A percentile compares a stretch with the other conserved stretches of the same genome.
Evolutionary conservation across 2,888 invertebrate genomes (phyloP).

Genomic region (Erebia ligea): DNA sequence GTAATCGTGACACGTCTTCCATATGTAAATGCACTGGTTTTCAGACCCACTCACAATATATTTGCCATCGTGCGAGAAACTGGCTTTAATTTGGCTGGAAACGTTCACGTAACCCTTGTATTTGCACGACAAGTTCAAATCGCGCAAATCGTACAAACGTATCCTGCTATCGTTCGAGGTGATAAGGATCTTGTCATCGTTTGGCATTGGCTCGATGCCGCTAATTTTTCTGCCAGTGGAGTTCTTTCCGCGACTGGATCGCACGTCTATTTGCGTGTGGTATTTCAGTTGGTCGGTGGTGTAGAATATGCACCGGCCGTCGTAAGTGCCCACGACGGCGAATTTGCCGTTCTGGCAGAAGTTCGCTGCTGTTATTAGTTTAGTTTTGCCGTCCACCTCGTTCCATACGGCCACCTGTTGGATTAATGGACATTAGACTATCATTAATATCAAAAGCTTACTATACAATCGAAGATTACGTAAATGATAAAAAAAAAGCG

Average conservation of each 20-base stretch:
- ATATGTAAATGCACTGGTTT: constrained; percentile 98
- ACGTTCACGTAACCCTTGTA: constrained; percentile 96
- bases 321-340: constrained; percentile 99
- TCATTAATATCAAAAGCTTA: too few relatives aligned
- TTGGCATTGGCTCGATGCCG: constrained; percentile 98
- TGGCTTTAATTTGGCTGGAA: constrained; percentile 98
- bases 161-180: constrained; percentile 99
- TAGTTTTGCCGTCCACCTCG: constrained; percentile 96
- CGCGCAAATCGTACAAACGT: constrained; percentile 96
- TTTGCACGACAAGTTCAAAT: constrained; percentile 97
- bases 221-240: constrained; percentile 97
- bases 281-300: constrained; percentile 99
- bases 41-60: constrained; percentile 99
- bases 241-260: constrained; percentile 97
- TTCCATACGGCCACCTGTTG: constrained; percentile 96
- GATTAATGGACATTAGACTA: too few relatives aligned
- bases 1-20: constrained; percentile 98
- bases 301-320: constrained; percentile 99
- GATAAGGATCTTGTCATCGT: constrained; percentile 97
- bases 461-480: too few relatives aligned
- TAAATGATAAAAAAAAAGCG: too few relatives aligned
- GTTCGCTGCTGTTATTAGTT: constrained; percentile 97
- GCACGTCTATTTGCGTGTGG: constrained; percentile 98
- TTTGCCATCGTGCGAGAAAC: constrained; percentile 98
- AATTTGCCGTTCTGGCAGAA: constrained; percentile 99